Base-by-base conservation (phyloP, 2,888 invertebrate genomes). In the Chrysolina haemoptera region DNA sequence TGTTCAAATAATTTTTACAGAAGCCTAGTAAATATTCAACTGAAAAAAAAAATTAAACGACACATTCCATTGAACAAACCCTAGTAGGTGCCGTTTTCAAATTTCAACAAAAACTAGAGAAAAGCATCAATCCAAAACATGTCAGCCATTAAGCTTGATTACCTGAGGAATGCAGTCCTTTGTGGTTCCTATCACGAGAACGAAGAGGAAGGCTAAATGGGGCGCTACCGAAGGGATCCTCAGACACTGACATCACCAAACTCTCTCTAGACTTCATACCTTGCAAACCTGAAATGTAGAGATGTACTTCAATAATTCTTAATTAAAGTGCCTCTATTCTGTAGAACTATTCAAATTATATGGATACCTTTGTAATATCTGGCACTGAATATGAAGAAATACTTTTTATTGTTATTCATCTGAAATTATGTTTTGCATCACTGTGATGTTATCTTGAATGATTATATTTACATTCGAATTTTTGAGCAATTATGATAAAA, bases 151-250 rank as follows among this genome's bases (percentile, higher is more conserved):
- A 82, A 75, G 83, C 80, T 71, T 79, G 78, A 83, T 89, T 88
- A 91, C 91, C 90, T 87, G 87, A 84, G 82, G 85, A 84, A 78
- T 86, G 86, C 67, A 86, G 84, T 78, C 84, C 82, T 78, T 86
- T 87, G 69, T 81, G 83, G 62, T 81, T 62, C 73, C 84, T 82
- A 66, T 84, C 84, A 55, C 90, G 88, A 79, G 89, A 84, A 11
- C 80, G 79, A 70, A 88, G 87, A 62, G 93, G 93, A 87, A 93
- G 90, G 89, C 91, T 94, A 86, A 96, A 95, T 20, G 96, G 96
- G 72, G 95, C 95, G 81, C 94, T 93, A 82, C 94, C 93, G 87
- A 96, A 96, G 16, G 95, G 95, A 89, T 94, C 94, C 84, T 93
- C 92, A 5, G 91, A 88, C 71, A 90, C 90, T n/a, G 91, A 90